These are phyloP conservation scores for Conopomorpha cramerella DNA, from an alignment of 1,140 invertebrate genomes.

Conservation along the genomic window DNA sequence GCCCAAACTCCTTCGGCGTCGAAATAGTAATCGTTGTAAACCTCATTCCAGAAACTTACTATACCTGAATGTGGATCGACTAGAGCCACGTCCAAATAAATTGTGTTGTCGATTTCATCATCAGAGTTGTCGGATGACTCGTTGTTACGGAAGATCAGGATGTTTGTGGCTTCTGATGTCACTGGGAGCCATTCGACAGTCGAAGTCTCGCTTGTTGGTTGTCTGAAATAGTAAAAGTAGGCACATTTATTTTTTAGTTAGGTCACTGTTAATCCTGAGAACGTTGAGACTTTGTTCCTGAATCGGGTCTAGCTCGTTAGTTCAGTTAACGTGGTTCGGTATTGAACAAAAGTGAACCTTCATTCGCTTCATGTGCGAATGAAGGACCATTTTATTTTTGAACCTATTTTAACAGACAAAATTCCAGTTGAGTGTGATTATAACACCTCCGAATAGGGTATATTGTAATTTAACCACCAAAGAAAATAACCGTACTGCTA, in stretches of 20 bases:
- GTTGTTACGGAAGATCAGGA: background rate
- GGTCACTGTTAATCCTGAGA: background rate
- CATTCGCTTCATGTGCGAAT: no score
- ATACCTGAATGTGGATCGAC: conserved; percentile 19
- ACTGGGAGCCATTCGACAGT: background rate
- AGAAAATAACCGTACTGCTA: no score
- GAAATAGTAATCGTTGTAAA: conserved; percentile 27
- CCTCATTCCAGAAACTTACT: conserved; percentile 30
- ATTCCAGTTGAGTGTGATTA: no score
- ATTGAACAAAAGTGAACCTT: no score
- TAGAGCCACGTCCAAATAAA: conserved; percentile 22
- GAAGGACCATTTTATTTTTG: background rate
- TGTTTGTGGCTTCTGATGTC: background rate
- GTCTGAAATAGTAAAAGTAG: background rate
- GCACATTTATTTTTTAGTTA: background rate
- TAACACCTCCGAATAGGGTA: no score
- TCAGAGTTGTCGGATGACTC: background rate
- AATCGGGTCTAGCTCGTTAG: no score
- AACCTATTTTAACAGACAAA: background rate
- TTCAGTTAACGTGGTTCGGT: no score
- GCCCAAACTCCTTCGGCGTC: conserved; percentile 27
- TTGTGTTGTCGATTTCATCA: no score
- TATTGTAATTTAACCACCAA: no score
- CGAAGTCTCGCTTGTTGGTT: background rate
- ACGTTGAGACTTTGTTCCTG: no score